Conservation (phyloP, 2,797 vertebrate species). For the Threskiornis aethiopicus region DNA sequence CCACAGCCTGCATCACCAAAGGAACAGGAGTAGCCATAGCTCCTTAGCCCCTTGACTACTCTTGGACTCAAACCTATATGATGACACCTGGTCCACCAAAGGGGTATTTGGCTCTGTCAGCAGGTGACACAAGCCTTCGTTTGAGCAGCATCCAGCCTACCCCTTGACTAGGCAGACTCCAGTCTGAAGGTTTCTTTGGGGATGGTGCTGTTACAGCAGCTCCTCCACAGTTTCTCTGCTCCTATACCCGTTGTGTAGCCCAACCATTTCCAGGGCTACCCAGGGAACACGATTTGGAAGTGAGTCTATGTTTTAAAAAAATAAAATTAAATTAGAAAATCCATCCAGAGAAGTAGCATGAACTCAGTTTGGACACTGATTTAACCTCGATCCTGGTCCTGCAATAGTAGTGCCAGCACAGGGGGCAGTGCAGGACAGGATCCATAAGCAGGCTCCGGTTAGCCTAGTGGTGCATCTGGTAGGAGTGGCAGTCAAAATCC, state of each 20-base stretch:
- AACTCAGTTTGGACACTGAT: not conserved
- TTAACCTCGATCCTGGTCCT: not conserved
- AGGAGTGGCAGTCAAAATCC: not conserved
- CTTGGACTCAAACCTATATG: not conserved
- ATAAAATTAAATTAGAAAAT: not conserved
- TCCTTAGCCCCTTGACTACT: not conserved
- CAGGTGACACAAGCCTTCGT: not conserved
- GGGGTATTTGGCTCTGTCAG: not conserved
- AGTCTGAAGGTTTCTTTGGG: not conserved
- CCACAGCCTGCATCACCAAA: not conserved
- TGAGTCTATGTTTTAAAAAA: not conserved
- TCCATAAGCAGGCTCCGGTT: not conserved
- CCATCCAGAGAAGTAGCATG: not conserved
- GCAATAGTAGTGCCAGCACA: not conserved
- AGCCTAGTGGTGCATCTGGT: not conserved
- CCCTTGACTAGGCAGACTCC: not conserved
- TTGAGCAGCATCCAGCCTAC: not conserved
- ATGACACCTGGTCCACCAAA: not conserved
- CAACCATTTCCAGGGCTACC: not conserved
- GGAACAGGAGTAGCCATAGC: not conserved
- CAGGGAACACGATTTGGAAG: not conserved
- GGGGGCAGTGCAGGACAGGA: slow-evolving; percentile 7
- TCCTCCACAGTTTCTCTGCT: not conserved
- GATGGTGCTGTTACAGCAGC: not conserved
- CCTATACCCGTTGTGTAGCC: not conserved